A percentile compares a stretch with the other conserved stretches of the same genome.
Conservation (phyloP, 2,113 vertebrate genomes). For the Trematocara nigrifrons region DNA sequence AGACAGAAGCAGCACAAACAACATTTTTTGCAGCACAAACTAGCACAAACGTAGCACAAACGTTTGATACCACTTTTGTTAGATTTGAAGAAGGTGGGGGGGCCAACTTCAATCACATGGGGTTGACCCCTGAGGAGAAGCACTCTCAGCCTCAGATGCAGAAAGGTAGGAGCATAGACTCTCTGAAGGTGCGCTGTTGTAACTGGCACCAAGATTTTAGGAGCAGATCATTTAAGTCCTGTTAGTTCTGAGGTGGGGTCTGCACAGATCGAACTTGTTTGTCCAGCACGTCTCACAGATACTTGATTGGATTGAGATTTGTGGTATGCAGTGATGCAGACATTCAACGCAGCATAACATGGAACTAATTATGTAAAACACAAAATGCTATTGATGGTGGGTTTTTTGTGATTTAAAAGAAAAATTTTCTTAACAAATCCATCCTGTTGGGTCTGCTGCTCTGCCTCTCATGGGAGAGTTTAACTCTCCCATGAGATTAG, state of each 20-base stretch:
- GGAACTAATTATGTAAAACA: background rate
- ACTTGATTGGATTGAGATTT: background rate
- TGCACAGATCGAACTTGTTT: accelerated
- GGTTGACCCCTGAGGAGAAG: background rate
- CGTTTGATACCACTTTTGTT: no score
- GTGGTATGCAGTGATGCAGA: background rate
- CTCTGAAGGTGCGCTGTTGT: background rate
- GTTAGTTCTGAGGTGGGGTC: background rate
- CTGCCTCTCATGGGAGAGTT: background rate
- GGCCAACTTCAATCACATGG: background rate
- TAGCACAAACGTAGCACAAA: background rate
- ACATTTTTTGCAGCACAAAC: background rate
- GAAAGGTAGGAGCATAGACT: background rate
- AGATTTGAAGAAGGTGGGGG: background rate
- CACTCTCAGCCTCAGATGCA: background rate
- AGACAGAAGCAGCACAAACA: background rate
- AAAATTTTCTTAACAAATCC: background rate
- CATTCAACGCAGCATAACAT: background rate
- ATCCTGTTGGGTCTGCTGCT: background rate
- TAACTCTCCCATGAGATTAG: background rate
- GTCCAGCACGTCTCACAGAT: background rate
- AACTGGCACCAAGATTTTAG: background rate
- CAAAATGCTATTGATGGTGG: background rate
- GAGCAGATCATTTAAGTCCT: no score
- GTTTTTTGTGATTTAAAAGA: background rate